phyloP scores from a whole-genome alignment of 53 echinoderm and acorn worm genomes.

The Mesocentrotus franciscanus region DNA sequence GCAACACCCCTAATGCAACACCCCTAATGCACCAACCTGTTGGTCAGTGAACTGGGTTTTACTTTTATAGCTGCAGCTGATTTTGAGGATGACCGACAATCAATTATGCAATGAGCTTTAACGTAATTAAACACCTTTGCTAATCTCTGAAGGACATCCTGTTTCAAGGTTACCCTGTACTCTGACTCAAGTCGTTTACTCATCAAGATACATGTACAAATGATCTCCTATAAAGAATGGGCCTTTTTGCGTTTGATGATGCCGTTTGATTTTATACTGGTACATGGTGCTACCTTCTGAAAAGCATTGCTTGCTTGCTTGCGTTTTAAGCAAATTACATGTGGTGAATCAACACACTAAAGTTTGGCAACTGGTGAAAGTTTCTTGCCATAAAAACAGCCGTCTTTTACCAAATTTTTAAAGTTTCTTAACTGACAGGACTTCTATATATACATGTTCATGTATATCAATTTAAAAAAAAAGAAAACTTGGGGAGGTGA shows the following conservation, averaged over 20 bases:
- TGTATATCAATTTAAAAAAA: no score
- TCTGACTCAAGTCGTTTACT: background rate
- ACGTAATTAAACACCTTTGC: background rate
- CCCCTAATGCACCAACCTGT: background rate
- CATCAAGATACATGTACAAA: background rate
- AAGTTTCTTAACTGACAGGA: no score
- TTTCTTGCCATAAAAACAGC: no score
- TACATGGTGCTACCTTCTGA: no score
- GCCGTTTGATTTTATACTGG: background rate
- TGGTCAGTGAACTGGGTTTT: background rate
- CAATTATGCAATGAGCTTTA: background rate
- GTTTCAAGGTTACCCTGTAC: conserved; percentile 1
- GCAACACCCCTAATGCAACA: background rate
- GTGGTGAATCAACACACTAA: no score
- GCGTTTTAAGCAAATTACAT: no score
- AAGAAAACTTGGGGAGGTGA: no score
- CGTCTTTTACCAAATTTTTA: no score
- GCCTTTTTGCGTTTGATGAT: no score
- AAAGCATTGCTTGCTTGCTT: no score
- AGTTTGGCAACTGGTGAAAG: no score
- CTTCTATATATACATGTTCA: no score
- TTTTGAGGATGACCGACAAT: background rate
- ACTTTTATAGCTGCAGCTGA: background rate
- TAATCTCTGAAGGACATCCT: background rate
- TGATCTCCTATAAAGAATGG: background rate